phyloP scores from a whole-genome alignment of 2,113 vertebrate genomes.

The Campylorhamphus procurvoides region DNA sequence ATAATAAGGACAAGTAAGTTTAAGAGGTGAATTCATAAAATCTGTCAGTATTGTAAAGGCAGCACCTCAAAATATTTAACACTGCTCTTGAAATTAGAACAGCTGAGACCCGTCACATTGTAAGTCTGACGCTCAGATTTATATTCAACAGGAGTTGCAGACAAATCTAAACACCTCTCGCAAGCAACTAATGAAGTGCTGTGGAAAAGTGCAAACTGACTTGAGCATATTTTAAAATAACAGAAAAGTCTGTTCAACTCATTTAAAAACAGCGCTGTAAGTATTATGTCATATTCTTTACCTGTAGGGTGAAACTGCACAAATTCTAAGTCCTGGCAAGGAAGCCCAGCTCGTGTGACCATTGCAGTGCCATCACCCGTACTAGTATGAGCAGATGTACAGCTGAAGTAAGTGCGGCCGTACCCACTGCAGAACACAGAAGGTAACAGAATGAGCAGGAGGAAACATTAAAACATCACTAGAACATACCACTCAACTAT shows the following conservation, averaged over 20 bases:
- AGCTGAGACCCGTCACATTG: background rate
- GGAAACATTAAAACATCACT: background rate
- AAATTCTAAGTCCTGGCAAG: conserved; percentile 97
- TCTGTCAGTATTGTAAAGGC: background rate
- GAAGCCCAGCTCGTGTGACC: conserved; percentile 93
- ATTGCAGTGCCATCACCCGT: conserved; percentile 95
- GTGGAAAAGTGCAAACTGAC: background rate
- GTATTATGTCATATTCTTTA: conserved; percentile 44
- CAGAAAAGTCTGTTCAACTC: background rate
- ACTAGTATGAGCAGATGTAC: conserved; percentile 95
- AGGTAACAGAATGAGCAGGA: background rate
- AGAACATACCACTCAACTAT: background rate
- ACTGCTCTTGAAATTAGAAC: background rate
- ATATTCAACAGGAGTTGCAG: background rate
- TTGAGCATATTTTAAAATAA: background rate
- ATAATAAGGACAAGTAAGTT: background rate
- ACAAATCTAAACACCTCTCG: background rate
- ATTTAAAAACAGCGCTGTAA: background rate
- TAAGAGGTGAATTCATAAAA: background rate
- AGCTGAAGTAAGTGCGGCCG: conserved; percentile 94
- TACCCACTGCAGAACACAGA: conserved; percentile 82
- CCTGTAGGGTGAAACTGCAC: conserved; percentile 99
- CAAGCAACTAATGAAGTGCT: background rate
- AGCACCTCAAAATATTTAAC: background rate
- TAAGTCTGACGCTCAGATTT: background rate